Conservation (phyloP, 2,888 invertebrate genomes). For the Sminthurides aquaticus region DNA sequence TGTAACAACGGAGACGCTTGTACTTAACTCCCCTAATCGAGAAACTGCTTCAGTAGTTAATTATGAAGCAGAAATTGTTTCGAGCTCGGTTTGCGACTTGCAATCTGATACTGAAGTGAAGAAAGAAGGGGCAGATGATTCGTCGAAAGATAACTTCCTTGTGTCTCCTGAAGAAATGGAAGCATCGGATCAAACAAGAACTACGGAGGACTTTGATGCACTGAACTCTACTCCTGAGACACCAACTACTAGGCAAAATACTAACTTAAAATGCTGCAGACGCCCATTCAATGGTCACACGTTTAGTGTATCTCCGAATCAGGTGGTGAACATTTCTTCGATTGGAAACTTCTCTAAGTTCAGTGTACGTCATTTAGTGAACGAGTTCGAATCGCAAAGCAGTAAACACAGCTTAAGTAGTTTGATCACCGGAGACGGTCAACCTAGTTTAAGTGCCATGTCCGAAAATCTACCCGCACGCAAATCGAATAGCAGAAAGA, state of each 20-base stretch:
- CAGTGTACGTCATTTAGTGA: slow-evolving; percentile 41
- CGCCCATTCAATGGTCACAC: slow-evolving; percentile 77
- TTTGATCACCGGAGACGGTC: neutral
- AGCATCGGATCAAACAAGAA: neutral
- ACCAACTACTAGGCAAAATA: slow-evolving; percentile 11
- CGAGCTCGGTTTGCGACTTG: too few relatives aligned
- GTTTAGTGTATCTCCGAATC: slow-evolving; percentile 84
- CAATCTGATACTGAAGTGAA: too few relatives aligned
- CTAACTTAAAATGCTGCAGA: slow-evolving; percentile 61
- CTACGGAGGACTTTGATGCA: slow-evolving; percentile 45
- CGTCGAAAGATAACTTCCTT: neutral
- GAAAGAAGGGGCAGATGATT: neutral
- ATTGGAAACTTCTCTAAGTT: slow-evolving; percentile 38
- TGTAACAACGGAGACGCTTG: neutral
- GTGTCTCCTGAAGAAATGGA: neutral
- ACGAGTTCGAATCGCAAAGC: slow-evolving; percentile 40
- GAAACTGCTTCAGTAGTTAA: too few relatives aligned
- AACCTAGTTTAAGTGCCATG: neutral
- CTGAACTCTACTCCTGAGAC: neutral
- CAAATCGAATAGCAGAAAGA: neutral
- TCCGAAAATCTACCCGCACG: neutral
- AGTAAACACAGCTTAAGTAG: slow-evolving; percentile 30
- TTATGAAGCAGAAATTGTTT: too few relatives aligned
- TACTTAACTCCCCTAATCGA: too few relatives aligned
- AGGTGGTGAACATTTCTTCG: slow-evolving; percentile 64